Base-by-base conservation (phyloP, 2,797 vertebrate species). In the Hybognathus amarus region DNA sequence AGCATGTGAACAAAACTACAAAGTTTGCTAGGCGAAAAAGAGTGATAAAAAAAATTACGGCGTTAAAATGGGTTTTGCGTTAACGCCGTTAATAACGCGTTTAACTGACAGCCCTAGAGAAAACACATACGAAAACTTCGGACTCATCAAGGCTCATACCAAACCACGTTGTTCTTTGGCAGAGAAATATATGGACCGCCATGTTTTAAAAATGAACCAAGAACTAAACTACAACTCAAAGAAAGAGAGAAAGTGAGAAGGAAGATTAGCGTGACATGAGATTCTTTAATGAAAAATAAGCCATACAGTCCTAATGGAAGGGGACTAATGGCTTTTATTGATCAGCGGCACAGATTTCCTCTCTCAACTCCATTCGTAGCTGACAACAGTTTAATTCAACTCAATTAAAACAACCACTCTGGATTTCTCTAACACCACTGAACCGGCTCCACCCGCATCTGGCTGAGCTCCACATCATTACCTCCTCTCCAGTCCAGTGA, bases 241-340 rank as follows among this genome's bases (percentile, higher is more conserved):
- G 12, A 54, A 73, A 24, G 7, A 10, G 15, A 69, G 66, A 47
- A 22, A 24, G 12, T 17, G 15, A 69, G 66, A 47, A 30, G n/a
- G 54, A 79, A 56, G 81, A 64, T 85, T 76, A 76, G 92, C 91
- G 91, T 93, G 92, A 79, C 76, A 82, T 91, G 93, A 89, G 89
- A 91, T 92, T 90, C 42, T 82, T 71, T 69, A 81, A 88, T 88
- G 90, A 90, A 94, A 94, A 94, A 94, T 93, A 93, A 95, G 93
- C 93, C 88, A 90, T 89, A 90, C 92, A 94, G 94, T 95, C 92
- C 92, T 90, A 91, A 93, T 94, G 90, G 94, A 94, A 94, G 88
- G 45, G 67, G 84, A 92, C 92, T 94, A 93, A 94, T 95, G 93
- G 93, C 92, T 93, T 94, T 95, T 94, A 95, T 95, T 93, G 94